These are phyloP conservation scores for Pterostichus niger DNA, from an alignment of 2,888 invertebrate genomes.

Conservation along the genomic window DNA sequence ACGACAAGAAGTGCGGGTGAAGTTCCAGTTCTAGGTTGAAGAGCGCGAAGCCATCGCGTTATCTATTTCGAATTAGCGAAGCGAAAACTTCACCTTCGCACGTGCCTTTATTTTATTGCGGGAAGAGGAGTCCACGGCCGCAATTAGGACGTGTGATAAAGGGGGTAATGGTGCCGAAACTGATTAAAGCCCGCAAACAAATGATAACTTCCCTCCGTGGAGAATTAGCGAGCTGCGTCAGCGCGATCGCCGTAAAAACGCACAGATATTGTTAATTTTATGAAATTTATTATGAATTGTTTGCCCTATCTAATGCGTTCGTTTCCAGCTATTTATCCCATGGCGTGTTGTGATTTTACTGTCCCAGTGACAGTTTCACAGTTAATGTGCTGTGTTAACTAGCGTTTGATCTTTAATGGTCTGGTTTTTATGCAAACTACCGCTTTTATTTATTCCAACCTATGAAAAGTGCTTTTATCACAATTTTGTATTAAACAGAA, in stretches of 20 bases:
- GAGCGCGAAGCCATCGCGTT: constrained; percentile 4
- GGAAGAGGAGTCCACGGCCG: background rate
- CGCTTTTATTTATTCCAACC: background rate
- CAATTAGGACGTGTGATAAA: constrained; percentile 40
- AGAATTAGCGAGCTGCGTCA: constrained; percentile 11
- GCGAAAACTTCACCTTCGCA: constrained; percentile 39
- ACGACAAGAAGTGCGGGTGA: background rate
- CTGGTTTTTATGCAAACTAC: constrained; percentile 1
- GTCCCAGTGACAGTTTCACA: background rate
- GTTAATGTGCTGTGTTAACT: constrained; percentile 4
- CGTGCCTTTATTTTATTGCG: constrained; percentile 19
- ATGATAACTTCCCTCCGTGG: constrained; percentile 25
- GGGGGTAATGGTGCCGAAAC: constrained; percentile 42
- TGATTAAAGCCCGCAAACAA: constrained; percentile 36
- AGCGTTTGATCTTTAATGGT: constrained; percentile 13
- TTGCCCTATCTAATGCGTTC: background rate
- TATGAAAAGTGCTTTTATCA: background rate
- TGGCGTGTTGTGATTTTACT: background rate
- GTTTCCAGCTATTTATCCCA: constrained; percentile 35
- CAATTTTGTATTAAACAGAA: no score
- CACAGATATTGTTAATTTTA: constrained; percentile 59
- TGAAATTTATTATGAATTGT: constrained; percentile 60
- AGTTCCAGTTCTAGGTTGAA: background rate
- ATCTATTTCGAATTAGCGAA: constrained; percentile 48
- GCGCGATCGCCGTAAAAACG: constrained; percentile 18